Percentiles rank a stretch among this genome's conserved stretches.
Evolutionary conservation across 2,113 vertebrate genomes (phyloP).

Genomic region (Catharus fuscescens): DNA sequence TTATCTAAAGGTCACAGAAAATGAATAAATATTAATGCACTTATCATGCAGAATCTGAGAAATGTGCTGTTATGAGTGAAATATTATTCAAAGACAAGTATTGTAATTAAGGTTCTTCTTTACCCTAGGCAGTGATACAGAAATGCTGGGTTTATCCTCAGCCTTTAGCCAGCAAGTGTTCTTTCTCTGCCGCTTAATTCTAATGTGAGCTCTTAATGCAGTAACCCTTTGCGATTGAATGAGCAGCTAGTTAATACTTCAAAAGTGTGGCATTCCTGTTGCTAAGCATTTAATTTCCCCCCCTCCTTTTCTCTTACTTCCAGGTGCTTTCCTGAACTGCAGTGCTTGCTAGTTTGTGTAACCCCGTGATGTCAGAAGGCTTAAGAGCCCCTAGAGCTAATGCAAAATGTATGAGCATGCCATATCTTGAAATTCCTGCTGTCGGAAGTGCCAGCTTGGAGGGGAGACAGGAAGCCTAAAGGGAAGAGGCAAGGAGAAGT

Average conservation of each 20-base stretch:
- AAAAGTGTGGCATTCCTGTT: conserved; percentile 54
- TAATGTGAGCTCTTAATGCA: conserved; percentile 66
- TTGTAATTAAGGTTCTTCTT: conserved; percentile 75
- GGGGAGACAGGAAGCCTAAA: conserved; percentile 35
- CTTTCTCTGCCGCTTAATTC: conserved; percentile 22
- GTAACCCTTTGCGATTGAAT: conserved; percentile 62
- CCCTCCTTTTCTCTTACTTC: conserved; percentile 10
- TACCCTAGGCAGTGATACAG: conserved; percentile 71
- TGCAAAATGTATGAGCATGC: conserved; percentile 36
- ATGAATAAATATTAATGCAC: conserved; percentile 79
- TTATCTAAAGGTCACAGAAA: conserved; percentile 77
- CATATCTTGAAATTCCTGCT: conserved; percentile 40
- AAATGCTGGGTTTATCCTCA: conserved; percentile 68
- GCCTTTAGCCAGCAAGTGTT: conserved; percentile 53
- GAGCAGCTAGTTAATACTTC: conserved; percentile 68
- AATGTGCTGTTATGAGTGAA: conserved; percentile 76
- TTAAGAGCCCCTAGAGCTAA: conserved; percentile 51
- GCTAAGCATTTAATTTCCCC: conserved; percentile 51
- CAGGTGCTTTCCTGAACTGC: conserved; percentile 30
- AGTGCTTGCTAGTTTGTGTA: conserved; percentile 1
- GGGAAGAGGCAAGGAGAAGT: conserved; percentile 4
- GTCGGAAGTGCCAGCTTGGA: neutral
- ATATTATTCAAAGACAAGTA: conserved; percentile 79
- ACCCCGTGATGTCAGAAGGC: conserved; percentile 54
- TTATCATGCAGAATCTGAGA: conserved; percentile 76